Conservation (phyloP, 1,140 invertebrate genomes). For the Aphaenogaster floridana region DNA sequence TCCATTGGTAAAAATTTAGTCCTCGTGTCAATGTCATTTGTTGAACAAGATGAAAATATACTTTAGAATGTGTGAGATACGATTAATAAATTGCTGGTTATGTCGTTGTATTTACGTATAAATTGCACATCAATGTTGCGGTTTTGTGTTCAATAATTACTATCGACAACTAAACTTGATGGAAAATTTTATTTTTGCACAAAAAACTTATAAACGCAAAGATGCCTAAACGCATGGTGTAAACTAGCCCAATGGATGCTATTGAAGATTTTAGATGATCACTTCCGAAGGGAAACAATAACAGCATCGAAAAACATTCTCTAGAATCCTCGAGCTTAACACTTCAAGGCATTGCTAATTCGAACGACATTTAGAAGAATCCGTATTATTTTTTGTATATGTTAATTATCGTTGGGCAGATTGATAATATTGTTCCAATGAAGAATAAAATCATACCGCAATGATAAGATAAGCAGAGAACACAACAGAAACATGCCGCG, state of each 20-base stretch:
- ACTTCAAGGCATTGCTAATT: constrained; percentile 22
- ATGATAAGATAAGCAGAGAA: constrained; percentile 72
- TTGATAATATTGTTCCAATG: constrained; percentile 1
- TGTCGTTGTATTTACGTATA: no score
- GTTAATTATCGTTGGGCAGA: constrained; percentile 14
- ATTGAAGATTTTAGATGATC: background rate
- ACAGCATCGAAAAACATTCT: background rate
- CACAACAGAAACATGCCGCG: constrained; percentile 10
- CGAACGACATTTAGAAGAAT: background rate
- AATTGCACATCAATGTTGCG: no score
- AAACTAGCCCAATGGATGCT: background rate
- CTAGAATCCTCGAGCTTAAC: background rate
- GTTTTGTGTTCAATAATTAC: no score
- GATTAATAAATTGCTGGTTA: no score
- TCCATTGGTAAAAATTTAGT: no score
- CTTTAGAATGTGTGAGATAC: no score
- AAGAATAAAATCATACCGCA: constrained; percentile 30
- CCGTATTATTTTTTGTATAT: background rate
- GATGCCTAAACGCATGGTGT: no score
- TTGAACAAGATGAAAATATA: no score
- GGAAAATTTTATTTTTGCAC: no score
- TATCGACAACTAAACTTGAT: no score
- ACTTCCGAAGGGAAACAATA: background rate
- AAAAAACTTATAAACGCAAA: no score
- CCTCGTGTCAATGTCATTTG: no score